Conservation (phyloP, 2,888 invertebrate genomes). For the Tuberolachnus salignus region DNA sequence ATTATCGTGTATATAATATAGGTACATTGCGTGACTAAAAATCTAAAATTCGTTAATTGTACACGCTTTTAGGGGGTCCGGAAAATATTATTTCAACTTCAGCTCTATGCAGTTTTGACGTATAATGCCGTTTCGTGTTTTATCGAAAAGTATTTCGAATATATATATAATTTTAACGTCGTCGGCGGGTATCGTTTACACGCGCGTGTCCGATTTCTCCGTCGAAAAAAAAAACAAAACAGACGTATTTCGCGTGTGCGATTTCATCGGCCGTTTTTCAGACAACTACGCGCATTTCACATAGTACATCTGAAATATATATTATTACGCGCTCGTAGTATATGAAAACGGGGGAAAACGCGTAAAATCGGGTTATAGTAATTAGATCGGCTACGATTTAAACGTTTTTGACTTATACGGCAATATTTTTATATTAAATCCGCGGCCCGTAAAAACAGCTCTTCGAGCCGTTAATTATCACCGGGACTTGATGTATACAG, state of each 20-base stretch:
- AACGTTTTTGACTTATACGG: constrained; percentile 10
- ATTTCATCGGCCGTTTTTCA: background rate
- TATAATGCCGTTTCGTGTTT: constrained; percentile 19
- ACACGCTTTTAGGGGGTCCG: background rate
- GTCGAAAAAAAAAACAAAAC: background rate
- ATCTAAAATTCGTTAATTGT: constrained; percentile 7
- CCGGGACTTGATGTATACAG: background rate
- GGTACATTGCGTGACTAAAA: constrained; percentile 35
- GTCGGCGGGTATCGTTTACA: background rate
- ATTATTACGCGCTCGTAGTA: background rate
- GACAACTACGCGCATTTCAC: background rate
- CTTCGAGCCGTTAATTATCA: constrained; percentile 17
- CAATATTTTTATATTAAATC: background rate
- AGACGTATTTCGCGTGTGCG: background rate
- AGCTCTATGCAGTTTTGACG: background rate
- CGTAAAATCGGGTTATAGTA: constrained; percentile 4
- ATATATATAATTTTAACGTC: background rate
- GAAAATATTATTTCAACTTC: constrained; percentile 4
- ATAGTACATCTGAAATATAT: too few relatives aligned
- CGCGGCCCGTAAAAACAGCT: constrained; percentile 26
- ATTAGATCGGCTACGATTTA: constrained; percentile 22
- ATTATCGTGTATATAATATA: background rate
- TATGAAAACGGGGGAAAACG: background rate
- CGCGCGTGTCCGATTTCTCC: constrained; percentile 9
- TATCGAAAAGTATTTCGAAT: background rate